Evolutionary conservation across 1,140 invertebrate genomes (phyloP).

Genomic region (Psilanteris sp.): DNA sequence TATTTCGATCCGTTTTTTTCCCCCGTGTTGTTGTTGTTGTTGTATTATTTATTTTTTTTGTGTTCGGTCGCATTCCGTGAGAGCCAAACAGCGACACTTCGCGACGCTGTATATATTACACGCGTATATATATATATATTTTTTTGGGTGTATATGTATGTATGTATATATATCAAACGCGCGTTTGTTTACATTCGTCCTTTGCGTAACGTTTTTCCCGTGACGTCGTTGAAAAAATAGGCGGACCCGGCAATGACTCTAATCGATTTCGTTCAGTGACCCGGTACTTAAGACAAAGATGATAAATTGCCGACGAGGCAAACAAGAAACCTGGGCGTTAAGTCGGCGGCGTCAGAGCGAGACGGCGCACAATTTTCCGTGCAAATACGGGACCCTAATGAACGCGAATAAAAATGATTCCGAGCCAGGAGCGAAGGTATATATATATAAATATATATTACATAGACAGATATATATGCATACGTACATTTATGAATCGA

Average conservation of each 20-base stretch:
- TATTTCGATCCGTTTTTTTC: no score
- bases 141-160: no score
- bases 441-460: no score
- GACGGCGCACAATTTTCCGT: slow-evolving; percentile 22
- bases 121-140: no score
- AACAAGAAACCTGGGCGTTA: slow-evolving; percentile 12
- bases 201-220: slow-evolving; percentile 13
- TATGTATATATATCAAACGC: no score
- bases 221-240: slow-evolving; percentile 6
- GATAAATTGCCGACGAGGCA: slow-evolving; percentile 20
- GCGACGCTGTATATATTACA: no score
- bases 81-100: slow-evolving; percentile 25
- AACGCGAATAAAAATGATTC: slow-evolving; percentile 39
- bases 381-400: slow-evolving; percentile 43
- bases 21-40: no score
- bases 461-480: no score
- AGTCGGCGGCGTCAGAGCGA: no score
- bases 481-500: slow-evolving; percentile 45
- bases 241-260: slow-evolving; percentile 14
- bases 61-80: no score
- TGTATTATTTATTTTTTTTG: no score
- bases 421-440: slow-evolving; percentile 3
- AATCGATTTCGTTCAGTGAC: slow-evolving; percentile 22
- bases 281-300: slow-evolving; percentile 1
- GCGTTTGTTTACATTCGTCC: slow-evolving; percentile 33